Percentiles rank a stretch among this genome's conserved stretches.
phyloP scores from a whole-genome alignment of 2,797 vertebrate species.

The Sebastes vulpes region DNA sequence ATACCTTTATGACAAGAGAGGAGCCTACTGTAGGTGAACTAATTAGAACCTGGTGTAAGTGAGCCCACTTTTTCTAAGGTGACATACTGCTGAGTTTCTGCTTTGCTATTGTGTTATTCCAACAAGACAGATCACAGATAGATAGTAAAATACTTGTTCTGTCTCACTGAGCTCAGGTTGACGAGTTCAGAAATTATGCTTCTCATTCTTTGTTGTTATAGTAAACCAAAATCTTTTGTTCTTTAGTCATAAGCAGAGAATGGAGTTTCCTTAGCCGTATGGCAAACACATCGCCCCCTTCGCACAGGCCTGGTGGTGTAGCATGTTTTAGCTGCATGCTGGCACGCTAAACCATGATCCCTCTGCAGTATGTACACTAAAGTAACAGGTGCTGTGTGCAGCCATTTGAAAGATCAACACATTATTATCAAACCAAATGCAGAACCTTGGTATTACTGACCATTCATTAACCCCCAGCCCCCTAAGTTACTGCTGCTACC shows the following conservation, averaged over 20 bases:
- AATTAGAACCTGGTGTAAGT: not conserved
- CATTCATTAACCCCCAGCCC: not conserved
- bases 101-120: not conserved
- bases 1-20: not conserved
- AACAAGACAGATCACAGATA: not conserved
- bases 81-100: not conserved
- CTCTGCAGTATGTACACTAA: not conserved
- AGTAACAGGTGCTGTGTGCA: not conserved
- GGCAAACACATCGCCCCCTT: not conserved
- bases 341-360: not conserved
- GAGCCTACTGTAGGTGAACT: not conserved
- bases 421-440: not conserved
- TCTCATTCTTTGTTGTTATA: not conserved
- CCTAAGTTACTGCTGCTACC: not conserved
- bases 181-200: not conserved
- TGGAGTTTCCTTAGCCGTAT: not conserved
- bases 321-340: not conserved
- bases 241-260: not conserved
- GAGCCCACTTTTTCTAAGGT: not conserved
- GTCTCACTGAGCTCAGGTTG: not conserved
- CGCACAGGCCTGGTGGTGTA: not conserved
- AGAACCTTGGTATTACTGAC: not conserved
- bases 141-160: not conserved
- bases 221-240: not conserved
- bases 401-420: not conserved